phyloP scores from a whole-genome alignment of 2,888 invertebrate species.

The Oeneis ivallda region DNA sequence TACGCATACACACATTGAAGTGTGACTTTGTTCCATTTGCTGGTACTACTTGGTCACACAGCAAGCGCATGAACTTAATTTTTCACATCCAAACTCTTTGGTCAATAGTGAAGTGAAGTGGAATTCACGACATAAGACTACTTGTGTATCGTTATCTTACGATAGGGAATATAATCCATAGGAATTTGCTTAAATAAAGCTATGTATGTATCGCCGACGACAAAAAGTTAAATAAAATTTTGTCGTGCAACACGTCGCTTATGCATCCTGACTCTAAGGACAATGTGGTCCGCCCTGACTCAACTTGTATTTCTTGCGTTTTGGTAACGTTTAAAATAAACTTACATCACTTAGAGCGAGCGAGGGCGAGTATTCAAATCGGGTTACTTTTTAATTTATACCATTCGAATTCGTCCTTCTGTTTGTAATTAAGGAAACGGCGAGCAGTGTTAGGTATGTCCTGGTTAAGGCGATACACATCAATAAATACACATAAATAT shows the following conservation, averaged over 20 bases:
- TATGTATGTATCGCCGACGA: too few relatives aligned
- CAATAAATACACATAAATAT: not conserved
- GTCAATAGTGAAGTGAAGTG: too few relatives aligned
- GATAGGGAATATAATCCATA: too few relatives aligned
- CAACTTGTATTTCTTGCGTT: conserved; percentile 9
- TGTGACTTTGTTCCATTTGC: too few relatives aligned
- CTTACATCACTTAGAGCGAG: conserved; percentile 9
- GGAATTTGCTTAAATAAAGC: too few relatives aligned
- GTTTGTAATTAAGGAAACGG: conserved; percentile 20
- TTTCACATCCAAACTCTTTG: too few relatives aligned
- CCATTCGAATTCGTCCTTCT: conserved; percentile 17
- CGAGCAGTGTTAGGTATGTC: conserved; percentile 1
- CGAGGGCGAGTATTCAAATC: conserved; percentile 1
- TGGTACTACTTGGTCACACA: too few relatives aligned
- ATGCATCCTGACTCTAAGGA: not conserved
- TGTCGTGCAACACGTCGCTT: not conserved
- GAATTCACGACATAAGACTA: too few relatives aligned
- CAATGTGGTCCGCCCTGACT: not conserved
- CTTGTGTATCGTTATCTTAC: too few relatives aligned
- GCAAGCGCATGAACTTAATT: too few relatives aligned
- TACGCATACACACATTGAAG: too few relatives aligned
- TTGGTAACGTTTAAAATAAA: conserved; percentile 1
- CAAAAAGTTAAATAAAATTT: not conserved
- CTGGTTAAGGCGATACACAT: not conserved
- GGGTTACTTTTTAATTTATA: conserved; percentile 16